These are phyloP conservation scores for Anableps anableps DNA, from an alignment of 2,797 vertebrate genomes.

Conservation along the genomic window DNA sequence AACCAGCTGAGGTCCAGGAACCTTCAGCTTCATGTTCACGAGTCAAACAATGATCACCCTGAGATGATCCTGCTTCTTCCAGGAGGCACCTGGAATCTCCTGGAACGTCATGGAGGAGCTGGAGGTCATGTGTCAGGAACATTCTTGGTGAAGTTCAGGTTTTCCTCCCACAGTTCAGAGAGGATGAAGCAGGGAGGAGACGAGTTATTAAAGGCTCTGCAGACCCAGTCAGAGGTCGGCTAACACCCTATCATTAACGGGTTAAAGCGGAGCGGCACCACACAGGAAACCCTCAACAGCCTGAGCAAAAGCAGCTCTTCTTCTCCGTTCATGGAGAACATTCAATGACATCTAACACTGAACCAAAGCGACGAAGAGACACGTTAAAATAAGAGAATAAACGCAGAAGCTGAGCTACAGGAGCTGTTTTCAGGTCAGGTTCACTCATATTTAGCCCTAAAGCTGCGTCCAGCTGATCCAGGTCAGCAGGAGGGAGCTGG, in stretches of 20 bases:
- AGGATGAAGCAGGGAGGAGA: slow-evolving; percentile 32
- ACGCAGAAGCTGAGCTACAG: not conserved
- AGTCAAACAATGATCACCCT: not conserved
- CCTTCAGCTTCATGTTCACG: not conserved
- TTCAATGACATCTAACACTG: not conserved
- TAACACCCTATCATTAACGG: slow-evolving; percentile 62
- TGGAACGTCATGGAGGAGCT: not conserved
- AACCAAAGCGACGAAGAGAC: not conserved
- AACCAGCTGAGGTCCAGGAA: not conserved
- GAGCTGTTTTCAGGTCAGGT: not conserved
- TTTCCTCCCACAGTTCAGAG: slow-evolving; percentile 5
- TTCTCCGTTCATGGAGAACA: not conserved
- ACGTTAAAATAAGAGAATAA: not conserved
- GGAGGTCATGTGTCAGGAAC: not conserved
- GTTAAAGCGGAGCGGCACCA: slow-evolving; percentile 31
- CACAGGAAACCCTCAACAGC: slow-evolving; percentile 27
- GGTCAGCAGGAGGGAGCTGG: too few species aligned
- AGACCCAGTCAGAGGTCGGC: slow-evolving; percentile 25
- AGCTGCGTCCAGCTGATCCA: too few species aligned
- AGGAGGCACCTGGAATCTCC: too few species aligned
- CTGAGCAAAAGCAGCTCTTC: not conserved
- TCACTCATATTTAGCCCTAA: too few species aligned
- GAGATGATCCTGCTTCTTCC: not conserved
- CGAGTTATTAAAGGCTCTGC: slow-evolving; percentile 42
- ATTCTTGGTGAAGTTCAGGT: slow-evolving; percentile 1